A percentile compares a stretch with the other conserved stretches of the same genome.
These are phyloP conservation scores for Embiotoca jacksoni DNA, from an alignment of 2,113 vertebrate genomes.

Conservation along the genomic window DNA sequence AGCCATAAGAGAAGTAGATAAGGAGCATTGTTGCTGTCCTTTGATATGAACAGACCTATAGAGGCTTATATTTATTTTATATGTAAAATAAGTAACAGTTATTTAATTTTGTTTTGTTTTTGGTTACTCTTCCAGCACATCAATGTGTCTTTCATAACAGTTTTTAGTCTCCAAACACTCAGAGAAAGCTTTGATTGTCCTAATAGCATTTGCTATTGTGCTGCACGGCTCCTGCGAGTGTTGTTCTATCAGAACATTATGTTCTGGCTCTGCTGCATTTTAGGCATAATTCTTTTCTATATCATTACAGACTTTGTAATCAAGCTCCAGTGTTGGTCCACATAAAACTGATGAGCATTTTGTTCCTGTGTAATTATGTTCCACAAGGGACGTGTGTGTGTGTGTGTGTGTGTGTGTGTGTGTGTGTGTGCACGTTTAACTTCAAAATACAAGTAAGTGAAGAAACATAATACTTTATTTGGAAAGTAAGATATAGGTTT, in stretches of 20 bases:
- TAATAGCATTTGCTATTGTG: neutral
- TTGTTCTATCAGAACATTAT: conserved; percentile 3
- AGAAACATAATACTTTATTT: too few species aligned
- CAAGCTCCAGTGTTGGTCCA: neutral
- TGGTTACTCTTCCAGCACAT: too few species aligned
- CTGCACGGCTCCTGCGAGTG: conserved; percentile 1
- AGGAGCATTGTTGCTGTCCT: neutral
- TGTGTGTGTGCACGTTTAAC: too few species aligned
- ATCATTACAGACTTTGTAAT: conserved; percentile 45
- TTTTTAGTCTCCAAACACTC: too few species aligned
- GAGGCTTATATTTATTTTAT: neutral
- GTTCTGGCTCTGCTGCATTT: conserved; percentile 24
- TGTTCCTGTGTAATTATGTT: neutral
- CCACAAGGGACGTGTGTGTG: neutral
- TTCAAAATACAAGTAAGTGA: too few species aligned
- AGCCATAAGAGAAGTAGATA: neutral
- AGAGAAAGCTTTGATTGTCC: neutral
- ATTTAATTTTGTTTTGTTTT: too few species aligned
- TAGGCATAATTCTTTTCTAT: neutral
- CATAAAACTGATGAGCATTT: too few species aligned
- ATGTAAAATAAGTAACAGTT: neutral
- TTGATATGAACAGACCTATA: neutral
- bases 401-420: too few species aligned
- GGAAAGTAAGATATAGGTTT: too few species aligned
- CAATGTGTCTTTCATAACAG: too few species aligned